Conservation (phyloP, 2,113 vertebrate genomes). For the Hippolais icterina region DNA sequence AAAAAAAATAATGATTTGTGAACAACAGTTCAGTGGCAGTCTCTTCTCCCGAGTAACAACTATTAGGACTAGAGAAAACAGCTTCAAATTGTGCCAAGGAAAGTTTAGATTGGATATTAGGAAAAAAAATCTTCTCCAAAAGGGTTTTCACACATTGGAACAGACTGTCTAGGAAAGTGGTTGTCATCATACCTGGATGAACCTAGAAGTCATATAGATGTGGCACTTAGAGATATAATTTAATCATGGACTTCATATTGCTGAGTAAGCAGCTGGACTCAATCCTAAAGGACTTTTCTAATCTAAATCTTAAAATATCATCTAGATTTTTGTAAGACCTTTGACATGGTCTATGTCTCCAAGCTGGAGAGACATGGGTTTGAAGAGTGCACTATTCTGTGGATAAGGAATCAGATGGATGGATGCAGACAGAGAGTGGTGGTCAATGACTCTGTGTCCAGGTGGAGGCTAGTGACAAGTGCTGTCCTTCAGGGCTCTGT, state of each 20-base stretch:
- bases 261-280: neutral
- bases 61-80: neutral
- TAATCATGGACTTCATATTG: too few relatives aligned
- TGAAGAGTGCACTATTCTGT: neutral
- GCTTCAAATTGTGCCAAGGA: neutral
- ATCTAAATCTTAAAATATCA: neutral
- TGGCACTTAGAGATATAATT: neutral
- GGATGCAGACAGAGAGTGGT: rapidly evolving
- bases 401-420: neutral
- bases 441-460: neutral
- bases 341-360: neutral
- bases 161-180: neutral
- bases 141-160: neutral
- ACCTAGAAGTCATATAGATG: neutral
- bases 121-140: neutral
- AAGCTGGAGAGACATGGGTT: neutral
- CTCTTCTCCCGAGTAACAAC: neutral
- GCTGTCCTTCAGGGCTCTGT: neutral
- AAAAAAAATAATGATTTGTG: neutral
- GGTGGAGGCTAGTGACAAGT: neutral
- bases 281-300: neutral
- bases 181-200: neutral
- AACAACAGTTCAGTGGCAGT: neutral
- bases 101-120: neutral
- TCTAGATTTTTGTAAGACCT: neutral